A percentile compares a stretch with the other conserved stretches of the same genome.
These are phyloP conservation scores for Nephrotoma guestfalica DNA, from an alignment of 2,888 invertebrate species.

Conservation along the genomic window DNA sequence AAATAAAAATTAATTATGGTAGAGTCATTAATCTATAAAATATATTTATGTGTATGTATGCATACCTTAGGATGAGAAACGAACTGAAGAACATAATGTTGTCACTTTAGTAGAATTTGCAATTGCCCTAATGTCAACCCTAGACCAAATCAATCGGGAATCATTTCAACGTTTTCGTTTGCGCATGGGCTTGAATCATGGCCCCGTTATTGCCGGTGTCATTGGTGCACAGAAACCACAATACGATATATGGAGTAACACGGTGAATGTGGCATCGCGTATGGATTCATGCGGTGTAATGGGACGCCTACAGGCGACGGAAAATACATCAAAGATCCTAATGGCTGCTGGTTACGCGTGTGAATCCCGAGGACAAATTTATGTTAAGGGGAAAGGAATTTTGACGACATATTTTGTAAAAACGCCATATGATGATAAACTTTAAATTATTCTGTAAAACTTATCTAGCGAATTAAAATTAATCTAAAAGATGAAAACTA, in stretches of 20 bases:
- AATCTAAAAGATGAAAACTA: not conserved
- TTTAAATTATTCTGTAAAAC: slow-evolving; percentile 16
- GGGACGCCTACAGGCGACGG: slow-evolving; percentile 75
- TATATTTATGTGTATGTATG: not conserved
- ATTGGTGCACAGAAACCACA: slow-evolving; percentile 96
- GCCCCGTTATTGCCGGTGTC: slow-evolving; percentile 80
- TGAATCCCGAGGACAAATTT: slow-evolving; percentile 82
- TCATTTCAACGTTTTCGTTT: slow-evolving; percentile 93
- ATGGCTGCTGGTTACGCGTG: slow-evolving; percentile 75
- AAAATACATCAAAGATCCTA: slow-evolving; percentile 67
- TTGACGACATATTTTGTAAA: slow-evolving; percentile 84
- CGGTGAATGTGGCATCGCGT: slow-evolving; percentile 90
- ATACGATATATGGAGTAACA: slow-evolving; percentile 98
- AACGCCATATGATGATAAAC: slow-evolving; percentile 56
- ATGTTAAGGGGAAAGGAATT: slow-evolving; percentile 89
- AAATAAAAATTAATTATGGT: not conserved
- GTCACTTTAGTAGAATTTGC: slow-evolving; percentile 90
- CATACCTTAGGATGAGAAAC: slow-evolving; percentile 45
- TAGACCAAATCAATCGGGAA: slow-evolving; percentile 91
- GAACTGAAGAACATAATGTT: slow-evolving; percentile 75
- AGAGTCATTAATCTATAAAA: not conserved
- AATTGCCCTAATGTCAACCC: slow-evolving; percentile 74
- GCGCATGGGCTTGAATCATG: slow-evolving; percentile 52
- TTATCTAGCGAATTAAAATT: slow-evolving; percentile 7
- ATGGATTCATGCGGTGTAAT: slow-evolving; percentile 95